Evolutionary conservation across 2,797 vertebrate species (phyloP).

Genomic region (Aulostomus chinensis): DNA sequence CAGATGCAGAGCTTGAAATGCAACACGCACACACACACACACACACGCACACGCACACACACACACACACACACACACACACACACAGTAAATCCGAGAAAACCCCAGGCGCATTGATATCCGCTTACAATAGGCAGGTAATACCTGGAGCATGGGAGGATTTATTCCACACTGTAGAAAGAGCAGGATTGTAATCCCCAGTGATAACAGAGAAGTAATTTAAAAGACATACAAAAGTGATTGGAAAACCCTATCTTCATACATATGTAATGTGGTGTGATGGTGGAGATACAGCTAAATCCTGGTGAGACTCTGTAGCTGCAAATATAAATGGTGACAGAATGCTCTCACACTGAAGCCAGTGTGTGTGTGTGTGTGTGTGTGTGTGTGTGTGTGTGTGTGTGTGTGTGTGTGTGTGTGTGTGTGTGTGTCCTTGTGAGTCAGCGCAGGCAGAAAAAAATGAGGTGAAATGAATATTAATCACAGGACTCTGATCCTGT

Average conservation of each 20-base stretch:
- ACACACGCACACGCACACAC: too few species aligned
- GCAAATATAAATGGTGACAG: not conserved
- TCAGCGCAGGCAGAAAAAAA: too few species aligned
- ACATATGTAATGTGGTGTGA: constrained; percentile 44
- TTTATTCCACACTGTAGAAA: constrained; percentile 34
- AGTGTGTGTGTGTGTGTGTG: not conserved
- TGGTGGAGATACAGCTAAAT: constrained; percentile 9
- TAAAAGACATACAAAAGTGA: constrained; percentile 50
- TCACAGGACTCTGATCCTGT: constrained; percentile 14
- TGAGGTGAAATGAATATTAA: constrained; percentile 2
- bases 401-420: too few species aligned
- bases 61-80: too few species aligned
- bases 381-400: constrained; percentile 1
- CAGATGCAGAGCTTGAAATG: constrained; percentile 6
- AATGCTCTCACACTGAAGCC: not conserved
- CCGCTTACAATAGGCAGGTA: constrained; percentile 39
- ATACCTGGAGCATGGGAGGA: constrained; percentile 35
- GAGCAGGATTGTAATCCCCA: constrained; percentile 42
- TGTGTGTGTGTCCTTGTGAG: too few species aligned
- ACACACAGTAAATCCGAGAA: constrained; percentile 14
- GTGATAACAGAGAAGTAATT: constrained; percentile 59
- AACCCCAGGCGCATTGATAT: constrained; percentile 22
- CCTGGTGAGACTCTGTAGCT: constrained; percentile 5
- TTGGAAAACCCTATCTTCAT: constrained; percentile 44
- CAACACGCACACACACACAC: too few species aligned